Conservation (phyloP, 2,888 invertebrate species). For the Thalpophila matura region DNA sequence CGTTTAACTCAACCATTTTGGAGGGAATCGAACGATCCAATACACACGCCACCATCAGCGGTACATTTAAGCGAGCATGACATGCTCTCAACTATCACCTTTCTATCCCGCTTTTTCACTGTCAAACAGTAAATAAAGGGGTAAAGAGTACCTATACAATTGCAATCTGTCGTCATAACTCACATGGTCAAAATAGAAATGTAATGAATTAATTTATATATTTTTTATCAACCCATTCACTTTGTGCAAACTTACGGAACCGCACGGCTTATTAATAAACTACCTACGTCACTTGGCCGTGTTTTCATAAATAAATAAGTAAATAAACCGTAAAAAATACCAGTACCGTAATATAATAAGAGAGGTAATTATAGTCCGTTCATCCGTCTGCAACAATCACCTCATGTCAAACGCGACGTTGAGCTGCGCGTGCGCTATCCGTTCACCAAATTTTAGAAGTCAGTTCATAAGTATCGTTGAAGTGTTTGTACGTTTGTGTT, state of each 20-base stretch:
- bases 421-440: conserved; percentile 32
- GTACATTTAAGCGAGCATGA: too few relatives aligned
- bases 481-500: conserved; percentile 23
- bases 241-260: not conserved
- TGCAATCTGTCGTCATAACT: too few relatives aligned
- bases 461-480: conserved; percentile 22
- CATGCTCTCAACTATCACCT: too few relatives aligned
- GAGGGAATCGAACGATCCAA: too few relatives aligned
- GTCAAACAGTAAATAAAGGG: too few relatives aligned
- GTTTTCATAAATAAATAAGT: conserved; percentile 9
- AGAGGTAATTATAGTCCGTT: conserved; percentile 46
- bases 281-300: conserved; percentile 12
- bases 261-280: not conserved
- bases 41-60: too few relatives aligned
- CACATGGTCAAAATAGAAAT: too few relatives aligned
- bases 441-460: not conserved
- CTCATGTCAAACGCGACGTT: conserved; percentile 22
- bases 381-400: conserved; percentile 22
- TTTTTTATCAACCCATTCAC: not conserved
- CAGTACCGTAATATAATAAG: conserved; percentile 53
- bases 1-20: too few relatives aligned
- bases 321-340: conserved; percentile 30
- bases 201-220: too few relatives aligned
- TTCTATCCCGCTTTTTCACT: too few relatives aligned
- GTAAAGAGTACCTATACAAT: too few relatives aligned